Percentiles rank a stretch among this genome's conserved stretches.
Conservation (phyloP, 2,113 vertebrate species). For the Rhegmatorhina hoffmannsi region DNA sequence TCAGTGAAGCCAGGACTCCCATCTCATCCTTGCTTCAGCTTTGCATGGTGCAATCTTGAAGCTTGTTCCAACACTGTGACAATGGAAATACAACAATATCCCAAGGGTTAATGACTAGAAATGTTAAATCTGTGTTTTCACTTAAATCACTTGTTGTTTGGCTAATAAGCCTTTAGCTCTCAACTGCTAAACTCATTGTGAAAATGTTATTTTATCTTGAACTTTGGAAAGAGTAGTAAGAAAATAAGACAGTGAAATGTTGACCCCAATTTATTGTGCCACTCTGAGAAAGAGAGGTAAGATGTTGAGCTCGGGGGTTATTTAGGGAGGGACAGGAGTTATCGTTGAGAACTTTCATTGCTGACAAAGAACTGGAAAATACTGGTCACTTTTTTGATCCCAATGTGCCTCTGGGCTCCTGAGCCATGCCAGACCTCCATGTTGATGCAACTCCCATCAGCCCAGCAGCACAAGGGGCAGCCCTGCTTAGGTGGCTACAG, state of each 20-base stretch:
- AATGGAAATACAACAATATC: neutral
- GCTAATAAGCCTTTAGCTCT: neutral
- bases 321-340: neutral
- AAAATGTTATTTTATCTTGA: neutral
- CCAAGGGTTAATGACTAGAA: neutral
- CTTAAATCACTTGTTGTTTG: neutral
- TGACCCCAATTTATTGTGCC: neutral
- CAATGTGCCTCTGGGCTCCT: neutral
- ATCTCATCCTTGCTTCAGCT: neutral
- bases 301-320: neutral
- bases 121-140: neutral
- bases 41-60: neutral
- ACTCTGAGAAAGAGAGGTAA: neutral
- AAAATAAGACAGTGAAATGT: neutral
- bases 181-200: neutral
- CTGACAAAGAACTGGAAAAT: neutral
- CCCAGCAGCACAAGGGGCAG: neutral
- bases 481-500: fast-evolving
- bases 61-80: neutral
- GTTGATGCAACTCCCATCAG: neutral
- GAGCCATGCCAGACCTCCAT: neutral
- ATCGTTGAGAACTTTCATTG: neutral
- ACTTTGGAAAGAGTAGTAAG: neutral
- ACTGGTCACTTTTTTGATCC: neutral
- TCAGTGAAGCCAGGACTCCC: neutral